Conservation (phyloP, 1,140 invertebrate species). For the Heliconius melpomene region DNA sequence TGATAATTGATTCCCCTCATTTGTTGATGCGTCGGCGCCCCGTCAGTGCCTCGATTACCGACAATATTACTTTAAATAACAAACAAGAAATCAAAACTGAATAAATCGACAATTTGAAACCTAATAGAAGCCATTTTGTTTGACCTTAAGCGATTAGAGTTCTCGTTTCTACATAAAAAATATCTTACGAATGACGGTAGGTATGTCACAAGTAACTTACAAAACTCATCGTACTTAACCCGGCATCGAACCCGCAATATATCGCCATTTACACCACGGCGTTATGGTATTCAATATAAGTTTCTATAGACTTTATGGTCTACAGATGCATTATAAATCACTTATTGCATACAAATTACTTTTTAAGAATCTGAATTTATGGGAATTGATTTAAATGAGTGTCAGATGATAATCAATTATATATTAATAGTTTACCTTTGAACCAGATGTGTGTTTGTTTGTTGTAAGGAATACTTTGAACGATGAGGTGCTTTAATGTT, state of each 20-base stretch:
- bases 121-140: neutral
- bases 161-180: neutral
- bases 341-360: slow-evolving; percentile 1
- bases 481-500: neutral
- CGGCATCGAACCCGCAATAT: neutral
- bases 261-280: neutral
- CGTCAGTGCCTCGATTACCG: neutral
- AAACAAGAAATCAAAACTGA: neutral
- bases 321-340: neutral
- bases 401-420: slow-evolving; percentile 11
- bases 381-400: slow-evolving; percentile 13
- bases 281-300: neutral
- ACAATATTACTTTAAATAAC: slow-evolving; percentile 4
- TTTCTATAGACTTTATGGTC: neutral
- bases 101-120: neutral
- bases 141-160: neutral
- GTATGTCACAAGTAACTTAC: neutral
- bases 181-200: neutral
- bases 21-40: neutral
- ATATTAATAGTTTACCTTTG: neutral
- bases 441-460: neutral
- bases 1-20: neutral
- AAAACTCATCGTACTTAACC: neutral
- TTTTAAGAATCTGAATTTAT: neutral
- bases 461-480: neutral